Base-by-base conservation (phyloP, 2,797 vertebrate genomes). In the Acipenser oxyrinchus region DNA sequence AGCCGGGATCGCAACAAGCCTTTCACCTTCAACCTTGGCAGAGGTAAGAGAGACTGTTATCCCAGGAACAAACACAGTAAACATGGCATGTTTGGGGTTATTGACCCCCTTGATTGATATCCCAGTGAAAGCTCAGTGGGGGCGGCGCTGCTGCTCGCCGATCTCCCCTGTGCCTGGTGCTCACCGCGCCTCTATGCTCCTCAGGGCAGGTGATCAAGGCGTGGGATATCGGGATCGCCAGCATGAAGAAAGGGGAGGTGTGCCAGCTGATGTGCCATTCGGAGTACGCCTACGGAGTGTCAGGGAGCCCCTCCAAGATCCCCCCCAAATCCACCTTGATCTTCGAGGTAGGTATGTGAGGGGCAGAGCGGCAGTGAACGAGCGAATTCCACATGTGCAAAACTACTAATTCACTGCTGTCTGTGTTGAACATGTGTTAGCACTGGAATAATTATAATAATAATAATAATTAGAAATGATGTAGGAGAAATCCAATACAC, bases 151-250 rank as follows among this genome's bases (percentile, higher is more conserved):
- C 15, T 18, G 15, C 15, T 18, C 15, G 9, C 75, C 79, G 23
- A 65, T 76, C 49, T 67, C 61, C 66, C 49, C 71, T 55, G 52
- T 55, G 52, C n/a, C 52, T 8, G 9, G 9, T 55, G 9, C 52
- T 55, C 52, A 9, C 52, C 52, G 6, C 2, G 23, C 64, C 4
- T 66, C 71, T 75, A 62, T 68, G 73, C 50, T 62, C 66, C 69
- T 69, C 78, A 99, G 96, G 94, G 68, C 95, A 96, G 75, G 95
- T 98, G 53, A 94, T 99, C 72, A 96, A 94, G 74, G 95, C 93
- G 0, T 99, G 94, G 96, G 96, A 98, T 75, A 86, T 97, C 0
- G 92, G 87, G 1, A 91, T 99, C 70, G 74, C 92, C 64, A 93
- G 93, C 65, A 99, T 99, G 96, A 91, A 89, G 84, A 94, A 83